Evolutionary conservation across 1,140 invertebrate genomes (phyloP).

Genomic region (Zaprionus africanus): DNA sequence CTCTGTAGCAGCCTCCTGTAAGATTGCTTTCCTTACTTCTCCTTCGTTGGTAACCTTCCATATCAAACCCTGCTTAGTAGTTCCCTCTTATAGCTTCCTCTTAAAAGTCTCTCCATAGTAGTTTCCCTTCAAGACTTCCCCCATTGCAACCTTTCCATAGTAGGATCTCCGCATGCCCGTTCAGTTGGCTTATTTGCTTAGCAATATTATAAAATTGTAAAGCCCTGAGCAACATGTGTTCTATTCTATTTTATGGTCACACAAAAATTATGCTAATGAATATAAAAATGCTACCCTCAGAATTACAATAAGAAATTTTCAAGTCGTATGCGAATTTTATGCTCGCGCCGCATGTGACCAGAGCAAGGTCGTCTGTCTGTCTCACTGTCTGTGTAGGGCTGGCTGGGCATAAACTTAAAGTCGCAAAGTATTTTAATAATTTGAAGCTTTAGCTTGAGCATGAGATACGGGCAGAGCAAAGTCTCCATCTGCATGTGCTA

Average conservation of each 20-base stretch:
- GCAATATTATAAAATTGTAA: constrained; percentile 10
- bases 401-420: constrained; percentile 29
- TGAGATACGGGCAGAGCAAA: not conserved
- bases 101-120: too few relatives aligned
- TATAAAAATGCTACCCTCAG: constrained; percentile 10
- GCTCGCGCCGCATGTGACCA: constrained; percentile 31
- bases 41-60: too few relatives aligned
- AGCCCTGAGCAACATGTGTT: constrained; percentile 3
- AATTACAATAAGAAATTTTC: constrained; percentile 15
- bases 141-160: too few relatives aligned
- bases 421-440: constrained; percentile 28
- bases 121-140: too few relatives aligned
- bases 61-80: too few relatives aligned
- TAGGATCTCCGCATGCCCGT: too few relatives aligned
- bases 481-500: not conserved
- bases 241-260: constrained; percentile 7
- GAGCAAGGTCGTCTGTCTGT: not conserved
- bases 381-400: not conserved
- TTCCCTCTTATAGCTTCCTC: too few relatives aligned
- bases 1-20: too few relatives aligned
- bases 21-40: too few relatives aligned
- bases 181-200: not conserved
- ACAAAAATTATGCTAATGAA: constrained; percentile 15
- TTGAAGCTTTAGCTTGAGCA: not conserved
- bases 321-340: constrained; percentile 24